Evolutionary conservation across 2,797 vertebrate genomes (phyloP), one percentile per base, ranked within the genome.

Genomic region (Muraenolepis orangiensis): DNA sequence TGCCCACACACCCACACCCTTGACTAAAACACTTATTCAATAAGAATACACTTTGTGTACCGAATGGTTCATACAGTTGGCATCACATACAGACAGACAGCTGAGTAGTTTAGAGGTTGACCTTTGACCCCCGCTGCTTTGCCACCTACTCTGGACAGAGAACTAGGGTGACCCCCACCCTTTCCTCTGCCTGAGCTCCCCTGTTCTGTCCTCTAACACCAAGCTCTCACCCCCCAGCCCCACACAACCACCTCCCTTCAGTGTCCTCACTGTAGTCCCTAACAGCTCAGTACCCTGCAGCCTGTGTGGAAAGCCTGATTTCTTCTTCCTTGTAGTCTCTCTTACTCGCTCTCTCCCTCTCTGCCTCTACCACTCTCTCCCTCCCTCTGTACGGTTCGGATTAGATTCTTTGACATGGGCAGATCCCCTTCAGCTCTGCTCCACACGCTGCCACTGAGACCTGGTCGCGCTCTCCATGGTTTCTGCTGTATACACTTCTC

Each of bases 161-260:
- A 77, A 84, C 81, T 23, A 64, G 57, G 57, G 10, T 26, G 10
- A 46, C 84, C 83, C 81, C 23, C 3, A 14, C 66, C 73, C 66
- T 40, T n/a, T 32, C 30, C 78, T 61, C 72, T 29, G 14, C 66
- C 72, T 42, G 61, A 36, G 80, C 76, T 76, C 75, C 72, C 78
- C 74, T 69, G 70, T 70, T 70, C 82, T 31, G 66, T 81, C 72
- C 66, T 80, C 82, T 82, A 72, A 81, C 66, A 16, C 81, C 81
- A 67, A 78, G 82, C 89, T 88, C 81, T 80, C 76, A 73, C 79
- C 77, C 74, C 2, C 51, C 16, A 4, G 4, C 51, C 66, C 79
- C 77, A 73, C 2, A 7, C 16, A 4, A 18, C 51, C 66, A 31
- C 74, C 83, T 79, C 78, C 84, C 78, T 69, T 87, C 71, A 89